A percentile compares a stretch with the other conserved stretches of the same genome.
Conservation (phyloP, 2,888 invertebrate genomes). For the Drosophila mettleri region DNA sequence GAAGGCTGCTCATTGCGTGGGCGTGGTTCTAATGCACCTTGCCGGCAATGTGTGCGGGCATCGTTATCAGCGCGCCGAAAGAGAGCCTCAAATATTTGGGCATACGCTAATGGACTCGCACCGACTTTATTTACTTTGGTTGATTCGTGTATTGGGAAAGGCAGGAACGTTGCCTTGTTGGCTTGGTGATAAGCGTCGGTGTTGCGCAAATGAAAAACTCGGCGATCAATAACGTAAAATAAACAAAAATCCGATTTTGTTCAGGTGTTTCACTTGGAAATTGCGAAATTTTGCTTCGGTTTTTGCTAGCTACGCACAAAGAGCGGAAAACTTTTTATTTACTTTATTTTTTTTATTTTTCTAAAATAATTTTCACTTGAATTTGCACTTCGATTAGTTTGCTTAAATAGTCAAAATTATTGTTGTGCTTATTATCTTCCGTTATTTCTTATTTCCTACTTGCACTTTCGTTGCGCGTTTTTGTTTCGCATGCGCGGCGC, state of each 20-base stretch:
- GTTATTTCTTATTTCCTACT: slow-evolving; percentile 10
- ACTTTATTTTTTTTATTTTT: slow-evolving; percentile 3
- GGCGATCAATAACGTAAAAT: slow-evolving; percentile 59
- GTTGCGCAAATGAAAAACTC: slow-evolving; percentile 32
- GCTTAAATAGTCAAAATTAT: slow-evolving; percentile 47
- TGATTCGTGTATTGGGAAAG: neutral
- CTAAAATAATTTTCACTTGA: slow-evolving; percentile 45
- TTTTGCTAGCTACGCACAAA: slow-evolving; percentile 61
- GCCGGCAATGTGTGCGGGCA: slow-evolving; percentile 56
- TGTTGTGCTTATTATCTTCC: slow-evolving; percentile 30
- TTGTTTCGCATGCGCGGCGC: slow-evolving; percentile 60
- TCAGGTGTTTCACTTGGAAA: slow-evolving; percentile 20
- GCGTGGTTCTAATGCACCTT: slow-evolving; percentile 59
- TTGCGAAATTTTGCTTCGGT: slow-evolving; percentile 51
- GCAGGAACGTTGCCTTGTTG: slow-evolving; percentile 12
- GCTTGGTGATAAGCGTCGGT: slow-evolving; percentile 57
- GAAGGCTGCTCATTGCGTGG: slow-evolving; percentile 66
- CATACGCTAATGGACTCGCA: slow-evolving; percentile 67
- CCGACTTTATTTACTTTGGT: slow-evolving; percentile 34
- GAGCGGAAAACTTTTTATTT: slow-evolving; percentile 3
- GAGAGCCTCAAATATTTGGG: slow-evolving; percentile 57
- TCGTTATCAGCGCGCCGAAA: slow-evolving; percentile 46
- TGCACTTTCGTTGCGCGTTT: slow-evolving; percentile 49
- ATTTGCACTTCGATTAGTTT: slow-evolving; percentile 31
- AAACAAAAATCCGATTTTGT: slow-evolving; percentile 53